A percentile compares a stretch with the other conserved stretches of the same genome.
Conservation (phyloP, 2,888 invertebrate species). For the Synanthedon tipuliformis region DNA sequence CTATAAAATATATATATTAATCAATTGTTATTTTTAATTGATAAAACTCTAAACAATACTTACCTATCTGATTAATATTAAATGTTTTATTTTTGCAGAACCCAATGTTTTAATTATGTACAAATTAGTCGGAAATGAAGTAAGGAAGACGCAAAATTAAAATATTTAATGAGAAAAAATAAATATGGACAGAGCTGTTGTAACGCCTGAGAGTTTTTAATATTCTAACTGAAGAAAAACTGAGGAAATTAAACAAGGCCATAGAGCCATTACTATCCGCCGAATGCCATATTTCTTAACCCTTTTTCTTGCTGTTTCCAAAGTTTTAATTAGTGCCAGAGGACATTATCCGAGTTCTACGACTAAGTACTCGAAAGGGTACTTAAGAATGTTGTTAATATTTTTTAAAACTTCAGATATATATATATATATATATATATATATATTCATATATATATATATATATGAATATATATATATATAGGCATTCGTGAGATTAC, state of each 20-base stretch:
- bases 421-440: too few species aligned
- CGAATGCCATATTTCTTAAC: slow-evolving; percentile 61
- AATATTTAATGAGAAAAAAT: background rate
- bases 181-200: slow-evolving; percentile 1
- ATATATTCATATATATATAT: too few species aligned
- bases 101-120: background rate
- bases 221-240: slow-evolving; percentile 51
- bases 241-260: slow-evolving; percentile 48
- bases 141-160: background rate
- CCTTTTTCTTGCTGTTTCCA: slow-evolving; percentile 56
- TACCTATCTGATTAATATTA: too few species aligned
- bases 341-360: slow-evolving; percentile 60
- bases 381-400: too few species aligned
- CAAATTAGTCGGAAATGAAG: background rate
- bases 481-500: too few species aligned
- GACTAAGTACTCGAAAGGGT: background rate
- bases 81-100: background rate
- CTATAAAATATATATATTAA: too few species aligned
- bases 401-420: too few species aligned
- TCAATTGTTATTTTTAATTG: too few species aligned
- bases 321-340: slow-evolving; percentile 69
- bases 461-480: too few species aligned
- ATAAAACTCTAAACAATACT: too few species aligned
- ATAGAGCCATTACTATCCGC: slow-evolving; percentile 53
- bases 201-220: slow-evolving; percentile 18